Conservation (phyloP, 2,113 vertebrate species). For the Recurvirostra avosetta region DNA sequence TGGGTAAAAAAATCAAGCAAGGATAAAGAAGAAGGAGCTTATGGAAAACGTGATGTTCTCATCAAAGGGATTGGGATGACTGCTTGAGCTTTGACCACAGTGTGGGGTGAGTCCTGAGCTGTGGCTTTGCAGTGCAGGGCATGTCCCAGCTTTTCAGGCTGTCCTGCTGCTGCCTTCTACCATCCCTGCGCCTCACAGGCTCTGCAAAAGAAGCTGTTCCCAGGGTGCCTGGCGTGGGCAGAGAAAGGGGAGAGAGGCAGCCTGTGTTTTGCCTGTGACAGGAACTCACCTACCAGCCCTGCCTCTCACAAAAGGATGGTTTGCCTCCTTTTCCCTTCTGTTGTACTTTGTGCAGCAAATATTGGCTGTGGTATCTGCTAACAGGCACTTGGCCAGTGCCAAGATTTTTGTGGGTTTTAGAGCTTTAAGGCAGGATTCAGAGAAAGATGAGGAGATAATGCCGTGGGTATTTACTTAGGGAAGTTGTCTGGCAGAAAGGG, state of each 20-base stretch:
- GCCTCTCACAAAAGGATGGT: background rate
- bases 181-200: background rate
- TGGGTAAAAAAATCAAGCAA: background rate
- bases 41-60: background rate
- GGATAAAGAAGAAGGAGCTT: background rate
- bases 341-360: background rate
- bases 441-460: background rate
- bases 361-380: background rate
- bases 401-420: background rate
- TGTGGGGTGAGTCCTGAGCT: background rate
- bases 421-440: background rate
- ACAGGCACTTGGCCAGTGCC: background rate
- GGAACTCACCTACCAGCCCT: background rate
- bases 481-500: background rate
- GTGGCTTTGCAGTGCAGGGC: rapidly evolving
- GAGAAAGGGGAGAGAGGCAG: background rate
- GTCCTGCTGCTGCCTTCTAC: background rate
- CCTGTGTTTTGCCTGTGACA: background rate
- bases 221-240: rapidly evolving
- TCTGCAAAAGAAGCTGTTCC: background rate
- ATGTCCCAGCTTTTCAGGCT: background rate
- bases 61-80: background rate
- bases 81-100: background rate
- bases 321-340: background rate
- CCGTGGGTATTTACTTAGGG: background rate